phyloP scores from a whole-genome alignment of 1,140 invertebrate species.

The Drosophila willistoni region DNA sequence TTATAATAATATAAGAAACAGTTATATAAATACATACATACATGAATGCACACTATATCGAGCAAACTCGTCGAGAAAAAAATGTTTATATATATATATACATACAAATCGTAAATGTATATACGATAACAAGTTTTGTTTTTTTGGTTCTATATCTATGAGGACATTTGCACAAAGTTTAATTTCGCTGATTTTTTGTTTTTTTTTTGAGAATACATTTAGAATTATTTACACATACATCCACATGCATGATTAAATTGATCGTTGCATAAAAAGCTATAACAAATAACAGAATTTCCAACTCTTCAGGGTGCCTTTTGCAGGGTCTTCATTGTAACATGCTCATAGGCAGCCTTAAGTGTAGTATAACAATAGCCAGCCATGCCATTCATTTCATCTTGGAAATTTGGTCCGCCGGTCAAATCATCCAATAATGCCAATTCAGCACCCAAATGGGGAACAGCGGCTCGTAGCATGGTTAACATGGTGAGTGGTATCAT shows the following conservation, averaged over 20 bases:
- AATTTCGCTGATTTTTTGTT: neutral
- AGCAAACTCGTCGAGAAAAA: neutral
- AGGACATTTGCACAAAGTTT: constrained; percentile 17
- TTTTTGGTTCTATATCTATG: constrained; percentile 1
- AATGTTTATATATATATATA: constrained; percentile 8
- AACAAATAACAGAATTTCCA: constrained; percentile 33
- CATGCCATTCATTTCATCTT: constrained; percentile 81
- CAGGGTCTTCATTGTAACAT: constrained; percentile 54
- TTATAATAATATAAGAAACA: constrained; percentile 7
- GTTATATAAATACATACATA: constrained; percentile 10
- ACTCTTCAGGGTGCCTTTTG: constrained; percentile 46
- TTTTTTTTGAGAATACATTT: constrained; percentile 2
- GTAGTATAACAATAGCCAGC: constrained; percentile 82
- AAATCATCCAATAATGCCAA: constrained; percentile 78
- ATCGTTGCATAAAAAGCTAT: constrained; percentile 51
- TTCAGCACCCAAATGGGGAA: constrained; percentile 82
- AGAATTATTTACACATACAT: constrained; percentile 9
- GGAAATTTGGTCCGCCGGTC: constrained; percentile 76
- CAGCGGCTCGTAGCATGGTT: constrained; percentile 73
- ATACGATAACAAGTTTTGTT: constrained; percentile 20
- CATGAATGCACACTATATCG: neutral
- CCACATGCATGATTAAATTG: constrained; percentile 33
- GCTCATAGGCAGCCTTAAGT: constrained; percentile 73
- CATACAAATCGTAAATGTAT: constrained; percentile 25
- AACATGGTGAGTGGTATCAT: constrained; percentile 80